A percentile compares a stretch with the other conserved stretches of the same genome.
phyloP scores from a whole-genome alignment of 2,888 invertebrate genomes.

The Ditula angustiorana region DNA sequence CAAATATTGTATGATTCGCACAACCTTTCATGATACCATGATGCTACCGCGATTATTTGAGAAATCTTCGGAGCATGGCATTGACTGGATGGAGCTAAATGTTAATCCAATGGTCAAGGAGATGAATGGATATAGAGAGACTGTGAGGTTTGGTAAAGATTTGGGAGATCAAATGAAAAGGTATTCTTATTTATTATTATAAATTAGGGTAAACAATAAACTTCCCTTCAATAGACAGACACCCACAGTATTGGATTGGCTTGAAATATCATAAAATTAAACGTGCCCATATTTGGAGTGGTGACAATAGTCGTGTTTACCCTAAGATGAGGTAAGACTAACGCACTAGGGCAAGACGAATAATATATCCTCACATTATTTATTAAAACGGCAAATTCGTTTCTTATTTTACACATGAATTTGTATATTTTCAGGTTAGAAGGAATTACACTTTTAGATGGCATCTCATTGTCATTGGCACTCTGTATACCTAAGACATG shows the following conservation, averaged over 20 bases:
- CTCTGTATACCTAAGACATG: slow-evolving; percentile 57
- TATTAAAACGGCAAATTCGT: no score
- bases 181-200: no score
- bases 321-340: no score
- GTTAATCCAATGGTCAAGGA: neutral
- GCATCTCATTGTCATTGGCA: slow-evolving; percentile 42
- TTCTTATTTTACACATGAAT: neutral
- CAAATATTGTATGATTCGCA: slow-evolving; percentile 59
- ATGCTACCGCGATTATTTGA: slow-evolving; percentile 46
- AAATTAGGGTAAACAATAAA: no score
- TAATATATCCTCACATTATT: no score
- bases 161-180: neutral
- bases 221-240: no score
- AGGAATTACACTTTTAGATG: slow-evolving; percentile 11
- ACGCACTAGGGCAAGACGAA: no score
- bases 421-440: neutral
- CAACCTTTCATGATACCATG: slow-evolving; percentile 44
- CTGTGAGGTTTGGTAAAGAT: neutral
- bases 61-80: slow-evolving; percentile 2
- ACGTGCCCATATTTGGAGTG: no score
- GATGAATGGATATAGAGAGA: neutral
- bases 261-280: no score
- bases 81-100: neutral
- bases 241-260: no score
- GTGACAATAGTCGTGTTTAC: no score